Percentiles rank a stretch among this genome's conserved stretches.
These are phyloP conservation scores for Typhlichthys subterraneus DNA, from an alignment of 2,797 vertebrate species.

Conservation along the genomic window DNA sequence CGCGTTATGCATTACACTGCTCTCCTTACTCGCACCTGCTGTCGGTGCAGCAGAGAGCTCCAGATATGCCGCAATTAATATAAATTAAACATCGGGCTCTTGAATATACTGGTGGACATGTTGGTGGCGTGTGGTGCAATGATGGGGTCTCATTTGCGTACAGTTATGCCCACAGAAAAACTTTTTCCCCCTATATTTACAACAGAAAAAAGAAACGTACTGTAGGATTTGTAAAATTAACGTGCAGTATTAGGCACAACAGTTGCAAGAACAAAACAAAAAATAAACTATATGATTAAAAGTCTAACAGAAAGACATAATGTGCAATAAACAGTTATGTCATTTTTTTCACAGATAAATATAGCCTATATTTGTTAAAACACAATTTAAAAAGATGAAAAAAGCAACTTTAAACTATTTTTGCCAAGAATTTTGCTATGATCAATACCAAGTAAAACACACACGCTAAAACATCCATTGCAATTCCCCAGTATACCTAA, in stretches of 20 bases:
- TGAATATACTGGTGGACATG: slow-evolving; percentile 65
- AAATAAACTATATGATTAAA: too few species aligned
- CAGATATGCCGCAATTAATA: slow-evolving; percentile 56
- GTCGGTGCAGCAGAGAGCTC: slow-evolving; percentile 61
- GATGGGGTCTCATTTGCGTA: slow-evolving; percentile 23
- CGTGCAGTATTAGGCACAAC: too few species aligned
- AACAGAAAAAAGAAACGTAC: slow-evolving; percentile 23
- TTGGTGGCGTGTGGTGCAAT: slow-evolving; percentile 32
- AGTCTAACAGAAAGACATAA: too few species aligned
- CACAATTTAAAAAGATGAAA: too few species aligned
- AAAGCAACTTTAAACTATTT: background rate
- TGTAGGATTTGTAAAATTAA: slow-evolving; percentile 12
- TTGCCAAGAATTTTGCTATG: slow-evolving; percentile 46
- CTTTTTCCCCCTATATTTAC: slow-evolving; percentile 10
- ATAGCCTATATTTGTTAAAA: too few species aligned
- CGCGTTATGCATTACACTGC: slow-evolving; percentile 68
- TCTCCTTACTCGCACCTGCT: slow-evolving; percentile 63
- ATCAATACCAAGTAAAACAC: slow-evolving; percentile 48
- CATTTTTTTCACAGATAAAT: too few species aligned
- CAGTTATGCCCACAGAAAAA: slow-evolving; percentile 32
- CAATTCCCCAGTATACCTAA: slow-evolving; percentile 50
- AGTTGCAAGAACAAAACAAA: too few species aligned
- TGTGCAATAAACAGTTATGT: too few species aligned
- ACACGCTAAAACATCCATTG: slow-evolving; percentile 46
- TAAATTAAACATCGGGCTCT: slow-evolving; percentile 74